Evolutionary conservation across 2,113 vertebrate genomes (phyloP), one percentile per base, ranked within the genome.

Genomic region (Erinaceus europaeus): DNA sequence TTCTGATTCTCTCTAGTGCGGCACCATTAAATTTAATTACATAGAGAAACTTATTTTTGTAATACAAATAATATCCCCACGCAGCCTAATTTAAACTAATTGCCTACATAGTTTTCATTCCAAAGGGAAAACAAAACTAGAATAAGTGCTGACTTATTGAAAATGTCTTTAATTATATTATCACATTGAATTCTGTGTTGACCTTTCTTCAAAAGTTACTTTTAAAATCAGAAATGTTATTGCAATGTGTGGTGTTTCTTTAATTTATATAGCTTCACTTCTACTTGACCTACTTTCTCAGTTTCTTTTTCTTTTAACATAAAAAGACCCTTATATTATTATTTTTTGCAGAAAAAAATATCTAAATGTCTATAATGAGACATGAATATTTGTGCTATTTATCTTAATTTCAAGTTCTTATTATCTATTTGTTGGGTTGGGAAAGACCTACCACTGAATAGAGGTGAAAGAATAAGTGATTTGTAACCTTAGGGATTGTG

Each of bases 81-180:
- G 52, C 96, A 97, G 94, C 94, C 94, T 95, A 96, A 97, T 97
- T 96, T 97, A 96, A 97, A 97, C 96, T 97, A 97, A 98, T 98
- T 97, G 95, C 94, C 94, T 95, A 57, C 84, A 86, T 72, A 94
- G 75, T 91, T 95, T 97, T 94, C 94, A 89, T 94, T 97, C 94
- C 93, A 90, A 96, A 87, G 90, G 94, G 93, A 96, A 97, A 96
- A 96, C 71, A 64, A 95, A 96, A 80, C 73, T 93, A 67, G 94
- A 96, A 96, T 77, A 97, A 97, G 73, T 95, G 97, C 95, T 97
- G 95, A 97, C 92, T 96, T 96, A 89, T 8, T 93, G 92, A 96
- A 97, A 97, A 96, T 85, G 21, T 73, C 79, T 95, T 96, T 93
- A 97, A 96, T 97, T 97, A 95, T 95, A 93, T 96, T 97, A 97